phyloP scores from a whole-genome alignment of 2,797 vertebrate genomes.

The Cossypha niveicapilla region DNA sequence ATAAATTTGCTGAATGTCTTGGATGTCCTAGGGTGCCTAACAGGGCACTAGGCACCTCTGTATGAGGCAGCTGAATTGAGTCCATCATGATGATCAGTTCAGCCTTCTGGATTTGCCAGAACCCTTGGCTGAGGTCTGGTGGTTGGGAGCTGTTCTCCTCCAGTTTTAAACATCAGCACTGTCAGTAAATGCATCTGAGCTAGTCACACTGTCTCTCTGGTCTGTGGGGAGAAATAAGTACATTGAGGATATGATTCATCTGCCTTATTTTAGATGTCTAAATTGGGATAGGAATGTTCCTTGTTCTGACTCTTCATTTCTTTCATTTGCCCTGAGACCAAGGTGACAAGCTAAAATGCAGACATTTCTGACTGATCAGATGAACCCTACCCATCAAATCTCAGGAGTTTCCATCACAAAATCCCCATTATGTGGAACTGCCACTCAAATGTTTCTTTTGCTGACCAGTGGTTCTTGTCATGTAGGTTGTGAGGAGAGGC shows the following conservation, averaged over 20 bases:
- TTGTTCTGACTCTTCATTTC: slow-evolving; percentile 4
- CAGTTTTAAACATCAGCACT: not conserved
- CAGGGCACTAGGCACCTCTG: not conserved
- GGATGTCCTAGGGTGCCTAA: not conserved
- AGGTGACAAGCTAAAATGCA: slow-evolving; percentile 5
- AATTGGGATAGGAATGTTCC: not conserved
- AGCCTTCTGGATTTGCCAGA: not conserved
- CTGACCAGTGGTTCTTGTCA: not conserved
- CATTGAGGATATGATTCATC: slow-evolving; percentile 35
- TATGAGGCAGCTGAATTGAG: not conserved
- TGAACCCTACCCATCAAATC: not conserved
- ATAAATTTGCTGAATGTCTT: not conserved
- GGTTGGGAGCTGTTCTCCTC: not conserved
- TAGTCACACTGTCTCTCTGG: not conserved
- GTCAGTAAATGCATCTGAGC: not conserved
- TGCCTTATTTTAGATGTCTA: slow-evolving; percentile 49
- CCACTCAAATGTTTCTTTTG: not conserved
- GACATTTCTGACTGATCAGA: not conserved
- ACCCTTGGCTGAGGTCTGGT: not conserved
- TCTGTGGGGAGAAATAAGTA: slow-evolving; percentile 14
- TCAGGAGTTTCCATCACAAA: not conserved
- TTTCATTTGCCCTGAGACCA: not conserved
- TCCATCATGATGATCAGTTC: not conserved
- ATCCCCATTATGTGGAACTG: not conserved
- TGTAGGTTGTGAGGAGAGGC: not conserved